Conservation (phyloP, 1,140 invertebrate species). For the Diabrotica virgifera region DNA sequence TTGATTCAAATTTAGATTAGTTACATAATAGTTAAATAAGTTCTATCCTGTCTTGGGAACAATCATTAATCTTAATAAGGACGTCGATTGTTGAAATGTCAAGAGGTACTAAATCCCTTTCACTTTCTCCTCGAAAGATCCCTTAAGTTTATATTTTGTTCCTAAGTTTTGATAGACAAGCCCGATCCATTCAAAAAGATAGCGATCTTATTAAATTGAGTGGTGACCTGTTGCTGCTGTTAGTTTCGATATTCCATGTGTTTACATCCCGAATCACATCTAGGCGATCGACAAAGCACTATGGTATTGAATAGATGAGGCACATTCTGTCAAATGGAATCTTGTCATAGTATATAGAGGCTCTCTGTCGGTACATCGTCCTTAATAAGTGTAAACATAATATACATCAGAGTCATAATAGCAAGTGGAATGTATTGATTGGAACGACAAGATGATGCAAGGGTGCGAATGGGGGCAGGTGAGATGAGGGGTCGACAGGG, state of each 20-base stretch:
- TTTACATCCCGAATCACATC: background rate
- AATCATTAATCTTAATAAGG: too few species aligned
- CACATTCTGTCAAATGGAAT: background rate
- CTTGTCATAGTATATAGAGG: background rate
- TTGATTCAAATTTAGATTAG: too few species aligned
- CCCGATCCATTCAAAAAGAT: background rate
- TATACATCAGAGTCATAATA: background rate
- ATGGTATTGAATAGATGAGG: background rate
- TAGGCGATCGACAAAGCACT: background rate
- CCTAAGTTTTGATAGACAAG: too few species aligned
- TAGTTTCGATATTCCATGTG: background rate
- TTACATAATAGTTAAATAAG: too few species aligned
- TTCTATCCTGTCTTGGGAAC: too few species aligned
- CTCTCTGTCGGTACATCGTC: background rate
- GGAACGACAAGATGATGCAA: background rate
- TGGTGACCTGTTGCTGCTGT: background rate
- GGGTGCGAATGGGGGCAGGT: background rate
- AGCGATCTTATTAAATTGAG: background rate
- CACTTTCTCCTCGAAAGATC: too few species aligned
- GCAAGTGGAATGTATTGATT: background rate
- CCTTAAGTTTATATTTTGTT: too few species aligned
- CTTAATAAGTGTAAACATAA: constrained; percentile 1
- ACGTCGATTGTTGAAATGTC: too few species aligned
- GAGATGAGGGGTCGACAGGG: too few species aligned
- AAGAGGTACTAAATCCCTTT: too few species aligned